Conservation (phyloP, 2,888 invertebrate species). For the Stenoptilia bipunctidactyla region DNA sequence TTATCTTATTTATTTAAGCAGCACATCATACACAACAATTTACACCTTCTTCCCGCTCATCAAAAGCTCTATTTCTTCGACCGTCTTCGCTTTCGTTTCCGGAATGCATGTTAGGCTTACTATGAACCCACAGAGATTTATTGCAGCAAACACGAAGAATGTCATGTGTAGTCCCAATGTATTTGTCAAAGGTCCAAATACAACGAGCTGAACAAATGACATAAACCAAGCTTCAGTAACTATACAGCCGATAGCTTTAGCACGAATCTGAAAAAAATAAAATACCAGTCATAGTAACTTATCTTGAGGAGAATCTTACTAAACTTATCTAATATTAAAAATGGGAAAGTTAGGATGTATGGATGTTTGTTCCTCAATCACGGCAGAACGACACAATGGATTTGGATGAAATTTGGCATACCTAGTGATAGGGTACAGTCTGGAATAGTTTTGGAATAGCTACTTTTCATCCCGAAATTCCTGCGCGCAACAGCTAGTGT, state of each 20-base stretch:
- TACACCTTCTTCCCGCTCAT: slow-evolving; percentile 5
- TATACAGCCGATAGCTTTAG: slow-evolving; percentile 28
- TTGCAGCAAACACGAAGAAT: slow-evolving; percentile 35
- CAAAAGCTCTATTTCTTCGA: slow-evolving; percentile 33
- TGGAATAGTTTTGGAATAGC: too few relatives aligned
- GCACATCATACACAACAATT: too few relatives aligned
- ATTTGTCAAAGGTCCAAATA: slow-evolving; percentile 22
- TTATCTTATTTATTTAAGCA: too few relatives aligned
- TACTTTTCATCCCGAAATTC: too few relatives aligned
- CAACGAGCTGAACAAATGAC: slow-evolving; percentile 23
- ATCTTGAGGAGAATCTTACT: too few relatives aligned
- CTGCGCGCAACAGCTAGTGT: too few relatives aligned
- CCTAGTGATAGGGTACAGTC: too few relatives aligned
- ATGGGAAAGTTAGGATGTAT: too few relatives aligned
- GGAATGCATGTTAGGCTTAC: slow-evolving; percentile 34
- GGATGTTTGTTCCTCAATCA: too few relatives aligned
- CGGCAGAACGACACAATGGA: too few relatives aligned
- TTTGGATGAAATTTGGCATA: too few relatives aligned
- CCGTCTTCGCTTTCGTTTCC: slow-evolving; percentile 47
- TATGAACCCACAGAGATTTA: slow-evolving; percentile 32
- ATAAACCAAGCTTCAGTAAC: slow-evolving; percentile 28
- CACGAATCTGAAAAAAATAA: slow-evolving; percentile 29
- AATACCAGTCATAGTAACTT: neutral
- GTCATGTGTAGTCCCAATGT: slow-evolving; percentile 32
- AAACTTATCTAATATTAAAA: too few relatives aligned